Evolutionary conservation across 2,797 vertebrate species (phyloP), one percentile per base, ranked within the genome.

Genomic region (Thunnus albacares): DNA sequence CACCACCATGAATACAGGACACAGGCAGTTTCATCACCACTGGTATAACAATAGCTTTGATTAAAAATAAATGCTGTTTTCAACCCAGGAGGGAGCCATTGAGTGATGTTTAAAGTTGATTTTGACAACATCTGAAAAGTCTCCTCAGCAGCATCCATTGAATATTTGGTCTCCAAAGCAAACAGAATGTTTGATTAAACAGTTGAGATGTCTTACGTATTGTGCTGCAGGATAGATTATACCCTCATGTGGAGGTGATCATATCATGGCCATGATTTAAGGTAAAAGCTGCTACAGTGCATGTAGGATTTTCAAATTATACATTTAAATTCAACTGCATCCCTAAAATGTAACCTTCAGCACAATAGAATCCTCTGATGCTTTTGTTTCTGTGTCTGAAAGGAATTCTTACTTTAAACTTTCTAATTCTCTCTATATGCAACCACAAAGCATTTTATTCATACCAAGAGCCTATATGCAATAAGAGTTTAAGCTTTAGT

Each of bases 21-120:
- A 3, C 22, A 53, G 52, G 45, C 61, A 71, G 26, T 86, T 84
- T 89, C 80, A 87, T 82, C 67, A 81, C 75, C 53, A 45, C 52
- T 52, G 12, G n/a, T 73, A 55, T 26, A 67, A 83, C 68, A 82
- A 84, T 76, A 62, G 55, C 77, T 90, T 86, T 89, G 79, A 92
- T 90, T 84, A 89, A 91, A 87, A 82, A 85, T 86, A 79, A 77
- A 91, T 86, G 12, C 15, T 41, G 28, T 79, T 80, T 85, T 77
- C 13, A 67, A 51, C 57, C 30, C 33, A 51, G 26, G 26, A 59
- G 68, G 35, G 80, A 77, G 4, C 35, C n/a, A 51, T 2, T 47
- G 24, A 80, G 41, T 79, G 75, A 79, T 70, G 26, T 65, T 68
- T 79, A 64, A 74, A 76, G 61, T 71, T 77, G 82, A 80, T 75